Conservation (phyloP, 2,888 invertebrate genomes). For the Holacanthella duospinosa region DNA sequence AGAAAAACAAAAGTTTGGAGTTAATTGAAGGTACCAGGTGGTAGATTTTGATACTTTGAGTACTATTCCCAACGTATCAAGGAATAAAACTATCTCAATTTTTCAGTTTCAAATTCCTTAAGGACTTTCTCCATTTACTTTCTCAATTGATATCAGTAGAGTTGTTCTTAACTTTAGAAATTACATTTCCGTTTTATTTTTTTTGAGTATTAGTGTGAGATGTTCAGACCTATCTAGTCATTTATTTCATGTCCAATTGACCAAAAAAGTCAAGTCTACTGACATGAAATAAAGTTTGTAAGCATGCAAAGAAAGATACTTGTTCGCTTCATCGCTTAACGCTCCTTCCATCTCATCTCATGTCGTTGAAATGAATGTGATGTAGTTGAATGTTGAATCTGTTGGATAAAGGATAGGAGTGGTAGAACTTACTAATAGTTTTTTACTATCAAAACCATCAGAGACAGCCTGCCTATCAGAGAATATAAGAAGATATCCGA, state of each 20-base stretch:
- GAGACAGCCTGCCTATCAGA: too few relatives aligned
- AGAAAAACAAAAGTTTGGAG: not conserved
- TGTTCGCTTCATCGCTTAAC: too few relatives aligned
- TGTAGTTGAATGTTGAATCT: too few relatives aligned
- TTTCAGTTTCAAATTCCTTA: not conserved
- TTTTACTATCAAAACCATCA: too few relatives aligned
- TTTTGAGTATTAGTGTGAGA: not conserved
- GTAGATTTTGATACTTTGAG: not conserved
- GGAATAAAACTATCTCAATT: too few relatives aligned
- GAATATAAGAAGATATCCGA: too few relatives aligned
- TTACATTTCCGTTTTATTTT: too few relatives aligned
- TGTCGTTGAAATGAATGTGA: too few relatives aligned
- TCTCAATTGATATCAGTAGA: not conserved
- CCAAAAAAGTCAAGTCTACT: not conserved
- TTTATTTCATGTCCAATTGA: not conserved
- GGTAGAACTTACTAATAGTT: too few relatives aligned
- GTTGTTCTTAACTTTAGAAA: not conserved
- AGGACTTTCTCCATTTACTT: not conserved
- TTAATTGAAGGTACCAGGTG: conserved; percentile 4
- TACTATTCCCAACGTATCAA: not conserved
- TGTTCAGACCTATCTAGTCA: not conserved
- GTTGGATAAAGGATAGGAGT: too few relatives aligned
- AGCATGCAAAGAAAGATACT: too few relatives aligned
- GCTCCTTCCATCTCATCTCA: too few relatives aligned
- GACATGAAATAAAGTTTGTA: not conserved